These are phyloP conservation scores for Temnothorax ravouxi DNA, from an alignment of 2,888 invertebrate species.

Conservation along the genomic window DNA sequence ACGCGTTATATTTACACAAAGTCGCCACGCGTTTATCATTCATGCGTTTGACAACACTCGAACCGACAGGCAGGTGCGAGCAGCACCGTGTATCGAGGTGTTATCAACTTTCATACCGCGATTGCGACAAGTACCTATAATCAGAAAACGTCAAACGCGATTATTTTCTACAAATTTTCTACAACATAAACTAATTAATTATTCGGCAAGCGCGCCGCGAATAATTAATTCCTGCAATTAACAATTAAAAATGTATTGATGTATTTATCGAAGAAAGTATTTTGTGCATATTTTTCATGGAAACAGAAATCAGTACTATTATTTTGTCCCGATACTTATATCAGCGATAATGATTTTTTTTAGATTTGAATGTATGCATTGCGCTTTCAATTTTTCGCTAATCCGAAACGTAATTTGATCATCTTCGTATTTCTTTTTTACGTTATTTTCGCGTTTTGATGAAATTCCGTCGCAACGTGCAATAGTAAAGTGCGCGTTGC, in stretches of 20 bases:
- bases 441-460: constrained; percentile 2
- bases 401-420: constrained; percentile 19
- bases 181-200: background rate
- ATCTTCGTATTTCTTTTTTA: background rate
- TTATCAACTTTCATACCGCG: background rate
- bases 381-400: background rate
- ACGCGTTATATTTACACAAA: background rate
- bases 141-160: background rate
- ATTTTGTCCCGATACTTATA: background rate
- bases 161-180: background rate
- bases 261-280: background rate
- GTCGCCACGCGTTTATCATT: background rate
- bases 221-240: background rate
- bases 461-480: background rate
- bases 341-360: background rate
- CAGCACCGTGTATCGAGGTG: background rate
- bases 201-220: background rate
- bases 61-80: background rate
- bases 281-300: background rate
- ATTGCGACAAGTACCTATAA: background rate
- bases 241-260: background rate
- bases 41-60: constrained; percentile 1
- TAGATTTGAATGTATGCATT: background rate
- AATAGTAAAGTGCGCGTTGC: background rate
- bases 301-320: background rate